Conservation (phyloP, 2,888 invertebrate species). For the Patella ulyssiponensis region DNA sequence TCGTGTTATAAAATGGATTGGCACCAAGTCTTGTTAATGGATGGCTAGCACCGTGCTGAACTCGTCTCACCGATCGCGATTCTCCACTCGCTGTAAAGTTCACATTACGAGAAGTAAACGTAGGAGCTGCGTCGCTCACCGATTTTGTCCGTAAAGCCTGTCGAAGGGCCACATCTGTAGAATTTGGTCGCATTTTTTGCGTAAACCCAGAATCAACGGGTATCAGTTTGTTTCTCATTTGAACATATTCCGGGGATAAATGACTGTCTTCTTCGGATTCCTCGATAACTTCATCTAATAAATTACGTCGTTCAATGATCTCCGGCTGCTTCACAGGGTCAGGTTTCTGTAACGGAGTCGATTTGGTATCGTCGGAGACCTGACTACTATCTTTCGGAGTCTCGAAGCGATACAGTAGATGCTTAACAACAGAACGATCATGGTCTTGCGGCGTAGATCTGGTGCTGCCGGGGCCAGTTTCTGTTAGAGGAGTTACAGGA, state of each 20-base stretch:
- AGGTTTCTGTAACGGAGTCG: not conserved
- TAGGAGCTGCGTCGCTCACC: not conserved
- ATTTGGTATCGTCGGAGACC: slow-evolving; percentile 8
- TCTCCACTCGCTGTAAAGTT: slow-evolving; percentile 4
- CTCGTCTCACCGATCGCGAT: slow-evolving; percentile 57
- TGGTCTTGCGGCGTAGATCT: slow-evolving; percentile 10
- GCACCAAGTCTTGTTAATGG: slow-evolving; percentile 77
- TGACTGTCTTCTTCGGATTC: not conserved
- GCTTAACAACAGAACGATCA: slow-evolving; percentile 41
- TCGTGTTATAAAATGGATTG: slow-evolving; percentile 59
- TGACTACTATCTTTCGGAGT: slow-evolving; percentile 25
- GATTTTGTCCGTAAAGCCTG: not conserved
- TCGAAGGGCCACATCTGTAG: not conserved
- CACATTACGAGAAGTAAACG: not conserved
- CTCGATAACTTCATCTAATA: not conserved
- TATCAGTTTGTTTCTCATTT: not conserved
- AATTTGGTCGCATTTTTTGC: not conserved
- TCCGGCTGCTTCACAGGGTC: not conserved
- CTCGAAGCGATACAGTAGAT: slow-evolving; percentile 53
- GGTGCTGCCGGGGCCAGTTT: not conserved
- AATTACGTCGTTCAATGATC: not conserved
- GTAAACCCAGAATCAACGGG: not conserved
- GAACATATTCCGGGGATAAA: not conserved
- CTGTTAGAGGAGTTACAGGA: not conserved
- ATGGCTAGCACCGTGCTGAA: slow-evolving; percentile 89